A percentile compares a stretch with the other conserved stretches of the same genome.
Conservation (phyloP, 2,888 invertebrate species). For the Agrotis segetum region DNA sequence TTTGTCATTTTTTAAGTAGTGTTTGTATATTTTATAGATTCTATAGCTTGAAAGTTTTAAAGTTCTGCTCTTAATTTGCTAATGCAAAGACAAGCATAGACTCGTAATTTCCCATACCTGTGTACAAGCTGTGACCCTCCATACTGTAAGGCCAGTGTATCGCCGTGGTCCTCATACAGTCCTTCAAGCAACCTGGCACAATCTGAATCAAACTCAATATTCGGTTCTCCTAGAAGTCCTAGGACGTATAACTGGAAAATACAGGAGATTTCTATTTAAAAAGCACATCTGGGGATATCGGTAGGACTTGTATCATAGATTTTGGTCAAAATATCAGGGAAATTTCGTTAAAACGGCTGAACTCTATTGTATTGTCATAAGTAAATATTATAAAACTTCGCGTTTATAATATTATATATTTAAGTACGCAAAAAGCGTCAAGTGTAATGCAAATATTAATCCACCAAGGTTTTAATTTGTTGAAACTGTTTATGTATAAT, state of each 20-base stretch:
- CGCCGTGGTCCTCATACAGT: slow-evolving; percentile 99
- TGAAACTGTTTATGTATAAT: too few relatives aligned
- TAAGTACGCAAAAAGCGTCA: too few relatives aligned
- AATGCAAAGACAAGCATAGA: background rate
- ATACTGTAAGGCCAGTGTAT: slow-evolving; percentile 98
- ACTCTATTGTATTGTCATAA: background rate
- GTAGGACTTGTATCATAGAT: too few relatives aligned
- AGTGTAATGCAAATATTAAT: too few relatives aligned
- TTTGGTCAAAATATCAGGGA: background rate
- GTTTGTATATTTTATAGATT: too few relatives aligned
- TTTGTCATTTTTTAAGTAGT: too few relatives aligned
- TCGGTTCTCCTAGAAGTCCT: slow-evolving; percentile 96
- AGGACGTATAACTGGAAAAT: slow-evolving; percentile 94
- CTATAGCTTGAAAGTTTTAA: too few relatives aligned
- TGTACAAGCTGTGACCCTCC: slow-evolving; percentile 99
- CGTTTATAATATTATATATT: too few relatives aligned
- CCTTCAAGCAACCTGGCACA: slow-evolving; percentile 98
- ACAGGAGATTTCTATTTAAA: background rate
- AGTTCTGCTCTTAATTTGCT: too few relatives aligned
- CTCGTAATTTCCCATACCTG: slow-evolving; percentile 83
- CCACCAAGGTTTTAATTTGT: too few relatives aligned
- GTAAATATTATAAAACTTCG: too few relatives aligned
- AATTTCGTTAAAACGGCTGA: background rate
- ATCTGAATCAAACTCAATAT: slow-evolving; percentile 98
- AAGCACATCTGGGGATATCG: background rate